Base-by-base conservation (phyloP, 2,113 vertebrate species). In the Gyps fulvus region DNA sequence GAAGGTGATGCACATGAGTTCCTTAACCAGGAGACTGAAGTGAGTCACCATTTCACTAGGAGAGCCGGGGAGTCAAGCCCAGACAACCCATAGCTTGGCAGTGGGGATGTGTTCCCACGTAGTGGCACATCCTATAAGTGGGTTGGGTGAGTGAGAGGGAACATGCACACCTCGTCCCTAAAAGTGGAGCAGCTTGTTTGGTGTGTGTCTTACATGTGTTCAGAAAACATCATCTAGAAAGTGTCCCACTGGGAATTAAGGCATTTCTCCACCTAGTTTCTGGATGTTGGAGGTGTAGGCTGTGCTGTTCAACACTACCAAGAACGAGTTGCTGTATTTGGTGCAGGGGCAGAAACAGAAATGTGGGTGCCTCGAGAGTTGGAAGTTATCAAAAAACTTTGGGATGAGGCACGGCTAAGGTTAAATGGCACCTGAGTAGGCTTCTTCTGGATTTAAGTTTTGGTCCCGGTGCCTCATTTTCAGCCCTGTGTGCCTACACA, bases 31-130 rank as follows among this genome's bases (percentile, higher is more conserved):
- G 49, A 94, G 78, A 43, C 49, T 95, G 70, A 66, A 77, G 58
- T 88, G 95, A 95, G 66, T 95, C 95, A 94, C 36, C 36, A 40
- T 52, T 59, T 85, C 57, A 55, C 47, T 3, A 85, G 84, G 36
- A 94, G 22, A 86, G 76, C 74, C 87, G 67, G 66, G 58, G 57
- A 94, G 11, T 86, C 87, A 77, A 91, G 90, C 90, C 87, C 63
- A 90, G 69, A 55, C 87, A 94, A 61, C 58, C 82, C 79, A 26
- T 72, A 66, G 54, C 66, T 95, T 90, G 92, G 72, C 93, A 94
- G 72, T 6, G 17, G 63, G 83, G 52, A 87, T 84, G 20, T 91
- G 69, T 25, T 95, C 40, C 66, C 3, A 2, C 4, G 0, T 27
- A 66, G 78, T 79, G 78, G 73, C 87, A 91, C 65, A 94, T 91